Conservation (phyloP, 2,113 vertebrate species). For the Eupsittula cactorum region DNA sequence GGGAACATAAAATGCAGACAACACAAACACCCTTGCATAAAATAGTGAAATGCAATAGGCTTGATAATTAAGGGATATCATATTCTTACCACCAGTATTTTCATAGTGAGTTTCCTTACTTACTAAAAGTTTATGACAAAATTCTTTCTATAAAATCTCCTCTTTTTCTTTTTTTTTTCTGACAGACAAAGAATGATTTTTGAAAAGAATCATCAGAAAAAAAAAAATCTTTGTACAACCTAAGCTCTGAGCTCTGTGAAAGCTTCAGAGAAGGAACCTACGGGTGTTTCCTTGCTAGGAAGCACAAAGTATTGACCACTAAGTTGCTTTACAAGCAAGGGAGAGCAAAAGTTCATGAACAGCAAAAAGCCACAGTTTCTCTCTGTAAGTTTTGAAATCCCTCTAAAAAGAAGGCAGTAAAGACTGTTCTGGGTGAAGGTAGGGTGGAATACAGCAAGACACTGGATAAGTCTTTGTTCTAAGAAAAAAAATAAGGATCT, state of each 20-base stretch:
- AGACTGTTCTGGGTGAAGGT: not conserved
- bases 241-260: not conserved
- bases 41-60: slow-evolving; percentile 23
- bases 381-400: not conserved
- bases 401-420: not conserved
- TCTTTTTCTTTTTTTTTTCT: not conserved
- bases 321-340: not conserved
- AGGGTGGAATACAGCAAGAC: not conserved
- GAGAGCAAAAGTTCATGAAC: not conserved
- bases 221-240: not conserved
- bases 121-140: not conserved
- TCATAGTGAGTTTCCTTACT: not conserved
- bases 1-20: slow-evolving; percentile 57
- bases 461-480: not conserved
- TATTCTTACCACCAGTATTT: not conserved
- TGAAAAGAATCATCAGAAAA: not conserved
- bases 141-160: not conserved
- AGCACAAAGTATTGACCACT: not conserved
- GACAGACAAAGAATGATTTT: not conserved
- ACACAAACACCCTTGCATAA: slow-evolving; percentile 27
- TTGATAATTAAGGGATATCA: not conserved
- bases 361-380: not conserved
- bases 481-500: not conserved
- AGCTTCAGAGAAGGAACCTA: not conserved
- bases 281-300: not conserved